Evolutionary conservation across 2,888 invertebrate genomes (phyloP).

Genomic region (Conomelus anceps): DNA sequence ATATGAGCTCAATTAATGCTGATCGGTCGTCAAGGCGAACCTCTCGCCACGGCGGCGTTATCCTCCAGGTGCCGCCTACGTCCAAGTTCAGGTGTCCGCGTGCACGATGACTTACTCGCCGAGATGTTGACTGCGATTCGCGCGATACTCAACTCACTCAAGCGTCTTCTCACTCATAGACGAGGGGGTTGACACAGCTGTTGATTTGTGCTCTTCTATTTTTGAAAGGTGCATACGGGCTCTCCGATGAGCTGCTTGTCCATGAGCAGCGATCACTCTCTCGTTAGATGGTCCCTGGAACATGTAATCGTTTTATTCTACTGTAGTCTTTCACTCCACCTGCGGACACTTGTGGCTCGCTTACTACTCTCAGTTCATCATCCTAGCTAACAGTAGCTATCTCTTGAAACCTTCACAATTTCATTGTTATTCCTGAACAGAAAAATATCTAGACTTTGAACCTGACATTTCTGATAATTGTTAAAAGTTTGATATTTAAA

Average conservation of each 20-base stretch:
- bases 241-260: not conserved
- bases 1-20: not conserved
- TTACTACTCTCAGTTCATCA: not conserved
- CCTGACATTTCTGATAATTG: too few relatives aligned
- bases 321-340: not conserved
- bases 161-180: not conserved
- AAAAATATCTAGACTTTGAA: too few relatives aligned
- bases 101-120: not conserved
- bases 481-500: too few relatives aligned
- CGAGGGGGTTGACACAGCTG: not conserved
- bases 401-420: too few relatives aligned
- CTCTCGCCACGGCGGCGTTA: not conserved
- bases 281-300: not conserved
- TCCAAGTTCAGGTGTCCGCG: not conserved
- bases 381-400: too few relatives aligned
- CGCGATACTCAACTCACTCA: too few relatives aligned
- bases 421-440: too few relatives aligned
- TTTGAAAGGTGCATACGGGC: not conserved
- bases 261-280: not conserved
- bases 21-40: not conserved
- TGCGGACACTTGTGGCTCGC: not conserved
- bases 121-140: not conserved
- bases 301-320: not conserved
- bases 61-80: not conserved
- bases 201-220: not conserved